A percentile compares a stretch with the other conserved stretches of the same genome.
These are phyloP conservation scores for Drosophila miranda DNA, from an alignment of 1,140 invertebrate genomes.

Conservation along the genomic window DNA sequence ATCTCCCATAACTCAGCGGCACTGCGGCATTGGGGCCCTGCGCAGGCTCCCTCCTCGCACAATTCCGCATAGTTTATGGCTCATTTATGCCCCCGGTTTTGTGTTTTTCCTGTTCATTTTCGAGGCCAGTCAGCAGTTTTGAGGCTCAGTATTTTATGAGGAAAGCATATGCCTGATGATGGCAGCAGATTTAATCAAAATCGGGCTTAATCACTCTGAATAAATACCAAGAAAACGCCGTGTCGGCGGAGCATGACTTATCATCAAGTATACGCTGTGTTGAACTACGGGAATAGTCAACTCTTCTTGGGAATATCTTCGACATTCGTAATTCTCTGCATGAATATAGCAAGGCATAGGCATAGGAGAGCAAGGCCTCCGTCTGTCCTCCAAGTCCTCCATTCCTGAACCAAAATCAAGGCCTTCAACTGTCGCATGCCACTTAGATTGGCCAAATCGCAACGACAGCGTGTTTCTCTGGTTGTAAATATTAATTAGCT, in stretches of 20 bases:
- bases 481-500: constrained; percentile 49
- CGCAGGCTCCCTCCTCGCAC: neutral
- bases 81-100: constrained; percentile 15
- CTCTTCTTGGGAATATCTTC: no score
- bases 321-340: no score
- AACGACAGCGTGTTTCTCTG: constrained; percentile 21
- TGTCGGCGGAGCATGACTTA: neutral
- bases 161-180: constrained; percentile 24
- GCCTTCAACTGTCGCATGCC: constrained; percentile 48
- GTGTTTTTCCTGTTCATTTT: constrained; percentile 20
- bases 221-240: neutral
- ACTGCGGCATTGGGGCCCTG: constrained; percentile 2
- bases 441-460: constrained; percentile 50
- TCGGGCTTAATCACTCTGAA: constrained; percentile 16
- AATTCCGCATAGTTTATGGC: constrained; percentile 41
- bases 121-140: constrained; percentile 25
- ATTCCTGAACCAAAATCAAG: constrained; percentile 25
- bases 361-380: no score
- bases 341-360: neutral
- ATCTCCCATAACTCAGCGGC: constrained; percentile 33
- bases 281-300: no score
- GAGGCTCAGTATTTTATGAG: constrained; percentile 24
- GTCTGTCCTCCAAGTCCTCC: no score
- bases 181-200: constrained; percentile 39
- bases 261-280: constrained; percentile 10